These are phyloP conservation scores for Clarias batrachus DNA, from an alignment of 2,113 vertebrate genomes.

Conservation along the genomic window DNA sequence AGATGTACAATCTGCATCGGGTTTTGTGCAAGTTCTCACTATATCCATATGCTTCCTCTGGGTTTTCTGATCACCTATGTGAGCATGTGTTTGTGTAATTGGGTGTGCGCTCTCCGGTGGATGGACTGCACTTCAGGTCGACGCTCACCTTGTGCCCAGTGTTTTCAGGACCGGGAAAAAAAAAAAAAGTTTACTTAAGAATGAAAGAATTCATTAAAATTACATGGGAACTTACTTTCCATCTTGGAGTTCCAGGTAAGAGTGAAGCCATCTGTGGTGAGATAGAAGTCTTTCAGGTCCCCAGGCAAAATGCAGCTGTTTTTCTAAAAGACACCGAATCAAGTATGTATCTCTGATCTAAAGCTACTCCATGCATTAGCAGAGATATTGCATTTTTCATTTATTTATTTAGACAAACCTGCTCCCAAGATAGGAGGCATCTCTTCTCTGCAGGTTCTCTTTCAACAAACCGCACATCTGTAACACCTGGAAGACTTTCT, in stretches of 20 bases:
- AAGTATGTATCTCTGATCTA: not conserved
- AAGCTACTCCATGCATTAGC: not conserved
- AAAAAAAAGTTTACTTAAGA: not conserved
- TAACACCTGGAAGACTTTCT: slow-evolving; percentile 90
- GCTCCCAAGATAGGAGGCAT: slow-evolving; percentile 89
- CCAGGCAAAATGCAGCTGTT: slow-evolving; percentile 87
- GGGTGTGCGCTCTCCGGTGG: not conserved
- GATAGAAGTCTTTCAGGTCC: slow-evolving; percentile 91
- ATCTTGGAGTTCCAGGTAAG: slow-evolving; percentile 91
- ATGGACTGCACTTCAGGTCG: not conserved
- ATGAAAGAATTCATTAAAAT: not conserved
- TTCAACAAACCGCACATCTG: slow-evolving; percentile 84
- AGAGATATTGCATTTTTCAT: not conserved
- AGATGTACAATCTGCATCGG: not conserved
- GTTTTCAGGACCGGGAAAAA: not conserved
- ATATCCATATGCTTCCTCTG: not conserved
- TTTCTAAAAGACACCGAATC: slow-evolving; percentile 74
- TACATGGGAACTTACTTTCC: slow-evolving; percentile 73
- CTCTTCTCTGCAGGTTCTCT: slow-evolving; percentile 87
- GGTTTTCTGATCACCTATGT: not conserved
- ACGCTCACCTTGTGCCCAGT: not conserved
- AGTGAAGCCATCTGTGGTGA: slow-evolving; percentile 90
- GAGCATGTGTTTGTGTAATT: too few species aligned
- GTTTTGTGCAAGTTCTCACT: not conserved
- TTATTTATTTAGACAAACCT: slow-evolving; percentile 69